Conservation (phyloP, 2,888 invertebrate genomes). For the Coleophora flavipennella region DNA sequence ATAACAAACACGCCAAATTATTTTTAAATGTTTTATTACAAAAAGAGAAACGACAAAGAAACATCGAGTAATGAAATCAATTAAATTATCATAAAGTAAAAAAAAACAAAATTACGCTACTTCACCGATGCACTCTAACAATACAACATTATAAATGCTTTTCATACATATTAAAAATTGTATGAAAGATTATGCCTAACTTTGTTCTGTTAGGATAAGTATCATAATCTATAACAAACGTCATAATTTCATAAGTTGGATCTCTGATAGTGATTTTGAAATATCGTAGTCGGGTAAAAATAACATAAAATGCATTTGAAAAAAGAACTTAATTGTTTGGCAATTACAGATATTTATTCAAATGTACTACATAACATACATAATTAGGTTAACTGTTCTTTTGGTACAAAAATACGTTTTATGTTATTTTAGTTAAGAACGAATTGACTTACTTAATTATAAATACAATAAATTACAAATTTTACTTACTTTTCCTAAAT, state of each 20-base stretch:
- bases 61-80: conserved; percentile 21
- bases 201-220: too few species aligned
- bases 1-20: background rate
- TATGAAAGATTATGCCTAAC: too few species aligned
- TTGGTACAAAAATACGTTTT: conserved; percentile 52
- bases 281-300: conserved; percentile 14
- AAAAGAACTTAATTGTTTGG: background rate
- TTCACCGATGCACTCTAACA: background rate
- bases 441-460: conserved; percentile 26
- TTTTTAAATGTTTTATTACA: conserved; percentile 20
- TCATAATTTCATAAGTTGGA: too few species aligned
- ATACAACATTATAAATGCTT: conserved; percentile 35
- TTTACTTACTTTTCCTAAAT: conserved; percentile 7
- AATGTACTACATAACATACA: background rate
- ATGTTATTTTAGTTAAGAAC: conserved; percentile 35
- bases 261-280: too few species aligned
- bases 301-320: conserved; percentile 15
- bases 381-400: conserved; percentile 6
- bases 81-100: conserved; percentile 6
- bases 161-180: too few species aligned
- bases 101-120: background rate
- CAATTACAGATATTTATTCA: background rate
- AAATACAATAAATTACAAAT: conserved; percentile 27
- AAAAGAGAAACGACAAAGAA: conserved; percentile 27
- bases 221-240: too few species aligned